Evolutionary conservation across 2,113 vertebrate genomes (phyloP).

Genomic region (Trichomycterus rosablanca): DNA sequence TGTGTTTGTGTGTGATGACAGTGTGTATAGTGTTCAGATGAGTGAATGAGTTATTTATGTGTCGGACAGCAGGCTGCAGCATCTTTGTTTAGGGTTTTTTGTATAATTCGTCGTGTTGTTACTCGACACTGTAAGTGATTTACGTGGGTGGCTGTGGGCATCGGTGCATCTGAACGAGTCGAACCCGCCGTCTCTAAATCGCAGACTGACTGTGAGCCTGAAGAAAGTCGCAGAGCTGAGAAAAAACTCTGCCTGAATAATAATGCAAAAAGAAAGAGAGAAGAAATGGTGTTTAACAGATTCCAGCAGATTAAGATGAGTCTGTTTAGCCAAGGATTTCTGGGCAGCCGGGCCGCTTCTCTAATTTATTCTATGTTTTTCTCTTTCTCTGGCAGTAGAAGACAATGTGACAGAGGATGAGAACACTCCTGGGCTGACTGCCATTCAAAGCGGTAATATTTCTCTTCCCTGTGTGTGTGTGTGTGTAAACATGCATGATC

Average conservation of each 20-base stretch:
- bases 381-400: conserved; percentile 75
- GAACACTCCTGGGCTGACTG: conserved; percentile 77
- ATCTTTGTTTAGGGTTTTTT: conserved; percentile 58
- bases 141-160: conserved; percentile 64
- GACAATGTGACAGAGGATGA: conserved; percentile 82
- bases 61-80: conserved; percentile 28
- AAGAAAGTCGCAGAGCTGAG: conserved; percentile 40
- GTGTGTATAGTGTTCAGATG: background rate
- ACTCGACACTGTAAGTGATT: conserved; percentile 68
- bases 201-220: too few species aligned
- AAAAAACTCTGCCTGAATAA: conserved; percentile 45
- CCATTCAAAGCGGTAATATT: conserved; percentile 78
- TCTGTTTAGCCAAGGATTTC: conserved; percentile 37
- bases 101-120: conserved; percentile 68
- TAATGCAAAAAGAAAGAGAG: conserved; percentile 31
- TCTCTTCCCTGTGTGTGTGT: conserved; percentile 28
- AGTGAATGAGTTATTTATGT: conserved; percentile 23
- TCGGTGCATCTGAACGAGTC: conserved; percentile 63
- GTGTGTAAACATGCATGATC: background rate
- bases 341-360: conserved; percentile 36
- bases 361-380: conserved; percentile 53
- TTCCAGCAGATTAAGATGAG: conserved; percentile 30
- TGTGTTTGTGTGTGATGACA: conserved; percentile 6
- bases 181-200: conserved; percentile 58
- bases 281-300: conserved; percentile 22